A percentile compares a stretch with the other conserved stretches of the same genome.
phyloP scores from a whole-genome alignment of 2,113 vertebrate genomes.

The Motacilla alba region DNA sequence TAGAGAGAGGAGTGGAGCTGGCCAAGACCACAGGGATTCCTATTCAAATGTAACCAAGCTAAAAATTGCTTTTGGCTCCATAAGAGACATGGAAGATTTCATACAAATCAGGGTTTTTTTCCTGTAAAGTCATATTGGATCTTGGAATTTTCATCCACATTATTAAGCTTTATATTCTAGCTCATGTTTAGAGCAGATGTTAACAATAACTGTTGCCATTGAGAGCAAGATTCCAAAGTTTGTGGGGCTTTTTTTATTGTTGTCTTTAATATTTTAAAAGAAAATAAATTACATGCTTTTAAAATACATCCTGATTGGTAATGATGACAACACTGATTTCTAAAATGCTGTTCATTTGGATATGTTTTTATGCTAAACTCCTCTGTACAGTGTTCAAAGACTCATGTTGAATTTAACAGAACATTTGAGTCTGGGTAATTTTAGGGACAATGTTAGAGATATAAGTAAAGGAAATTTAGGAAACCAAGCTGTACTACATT shows the following conservation, averaged over 20 bases:
- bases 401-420: neutral
- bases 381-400: neutral
- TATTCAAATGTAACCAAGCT: conserved; percentile 55
- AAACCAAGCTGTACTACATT: neutral
- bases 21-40: conserved; percentile 2
- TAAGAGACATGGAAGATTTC: neutral
- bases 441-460: neutral
- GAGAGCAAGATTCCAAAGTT: neutral
- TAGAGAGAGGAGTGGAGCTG: neutral
- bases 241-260: neutral
- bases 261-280: neutral
- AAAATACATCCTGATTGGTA: neutral
- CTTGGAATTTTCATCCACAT: neutral
- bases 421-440: neutral
- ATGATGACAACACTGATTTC: neutral
- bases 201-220: neutral
- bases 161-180: neutral
- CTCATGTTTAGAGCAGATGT: neutral
- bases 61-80: conserved; percentile 48
- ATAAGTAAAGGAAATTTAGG: neutral
- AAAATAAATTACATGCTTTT: neutral
- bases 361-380: neutral
- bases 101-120: neutral
- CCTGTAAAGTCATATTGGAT: rapidly evolving
- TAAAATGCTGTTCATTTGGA: neutral